Base-by-base conservation (phyloP, 2,797 vertebrate genomes). In the Mus minutoides region DNA sequence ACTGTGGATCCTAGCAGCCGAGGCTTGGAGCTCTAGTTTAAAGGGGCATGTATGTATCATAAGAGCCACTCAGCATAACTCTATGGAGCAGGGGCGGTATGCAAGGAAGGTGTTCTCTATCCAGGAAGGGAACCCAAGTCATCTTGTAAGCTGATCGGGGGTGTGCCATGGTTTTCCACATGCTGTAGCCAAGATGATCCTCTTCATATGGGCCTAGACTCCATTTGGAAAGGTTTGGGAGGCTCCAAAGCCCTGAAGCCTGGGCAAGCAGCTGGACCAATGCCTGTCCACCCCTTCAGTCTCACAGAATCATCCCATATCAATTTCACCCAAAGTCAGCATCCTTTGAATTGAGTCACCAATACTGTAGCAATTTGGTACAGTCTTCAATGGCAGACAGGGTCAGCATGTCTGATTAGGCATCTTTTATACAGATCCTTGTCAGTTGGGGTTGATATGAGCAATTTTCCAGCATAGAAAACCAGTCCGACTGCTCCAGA, bases 371-470 rank as follows among this genome's bases (percentile, higher is more conserved):
- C 46, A 73, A 52, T 31, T 14, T 6, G 13, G 62, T 17, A 4
- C 34, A 16, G 1, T 49, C 58, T 88, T 89, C 43, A 62, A 21
- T 1, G 6, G 16, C 49, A 22, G 12, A 2, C 75, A n/a, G 19
- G 78, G 71, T 43, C 10, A 0, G 69, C 14, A 96, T 85, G 2
- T 56, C 29, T 5, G 71, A 78, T 40, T 64, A 94, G 34, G 0
- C 17, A 1, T 60, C n/a, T 97, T 79, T 95, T 94, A 77, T 95
- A 97, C 86, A 98, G 67, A 75, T 97, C 96, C 98, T 98, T 99
- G 90, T 99, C 99, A 99, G 99, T 99, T 49, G 98, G 99, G 99
- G 98, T 99, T 98, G 77, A 96, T 98, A 99, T 97, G 98, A 99
- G 98, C 99, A 99, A 98, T 98, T 98, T 98, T 97, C 96, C 97